Evolutionary conservation across 2,888 invertebrate species (phyloP).

Genomic region (Ellobium chinense): DNA sequence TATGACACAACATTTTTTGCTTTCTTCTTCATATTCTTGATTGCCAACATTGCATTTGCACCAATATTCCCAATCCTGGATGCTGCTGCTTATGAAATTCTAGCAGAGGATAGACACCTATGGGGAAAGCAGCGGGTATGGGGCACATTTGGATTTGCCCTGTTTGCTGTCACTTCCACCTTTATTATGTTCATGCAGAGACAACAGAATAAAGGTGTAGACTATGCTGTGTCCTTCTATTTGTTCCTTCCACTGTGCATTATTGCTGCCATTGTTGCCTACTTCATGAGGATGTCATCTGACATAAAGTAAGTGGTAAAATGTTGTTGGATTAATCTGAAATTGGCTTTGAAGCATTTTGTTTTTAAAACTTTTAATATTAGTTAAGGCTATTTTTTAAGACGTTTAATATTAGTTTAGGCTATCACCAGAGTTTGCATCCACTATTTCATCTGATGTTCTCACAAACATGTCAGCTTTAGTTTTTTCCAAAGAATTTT

Average conservation of each 20-base stretch:
- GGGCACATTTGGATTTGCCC: conserved; percentile 90
- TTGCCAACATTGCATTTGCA: conserved; percentile 89
- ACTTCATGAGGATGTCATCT: conserved; percentile 61
- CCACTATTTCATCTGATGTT: too few species aligned
- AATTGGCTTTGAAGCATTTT: too few species aligned
- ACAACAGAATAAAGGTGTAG: conserved; percentile 39
- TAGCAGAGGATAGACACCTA: conserved; percentile 87
- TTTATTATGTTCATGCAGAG: conserved; percentile 67
- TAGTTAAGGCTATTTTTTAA: too few species aligned
- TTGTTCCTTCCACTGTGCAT: conserved; percentile 83
- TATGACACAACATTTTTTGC: conserved; percentile 84
- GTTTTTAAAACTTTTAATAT: too few species aligned
- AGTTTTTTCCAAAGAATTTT: too few species aligned
- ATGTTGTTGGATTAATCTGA: too few species aligned
- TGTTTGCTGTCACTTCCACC: conserved; percentile 79
- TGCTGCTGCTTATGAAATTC: conserved; percentile 91
- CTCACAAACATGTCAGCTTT: too few species aligned
- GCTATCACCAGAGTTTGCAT: too few species aligned
- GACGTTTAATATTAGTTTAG: too few species aligned
- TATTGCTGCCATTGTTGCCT: conserved; percentile 86
- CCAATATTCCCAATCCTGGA: conserved; percentile 94
- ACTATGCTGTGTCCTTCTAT: conserved; percentile 69
- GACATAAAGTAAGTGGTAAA: conserved; percentile 49
- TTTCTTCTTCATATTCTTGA: conserved; percentile 89
- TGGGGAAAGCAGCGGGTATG: conserved; percentile 93